Conservation (phyloP, 1,140 invertebrate genomes). For the Parasteatoda tepidariorum region DNA sequence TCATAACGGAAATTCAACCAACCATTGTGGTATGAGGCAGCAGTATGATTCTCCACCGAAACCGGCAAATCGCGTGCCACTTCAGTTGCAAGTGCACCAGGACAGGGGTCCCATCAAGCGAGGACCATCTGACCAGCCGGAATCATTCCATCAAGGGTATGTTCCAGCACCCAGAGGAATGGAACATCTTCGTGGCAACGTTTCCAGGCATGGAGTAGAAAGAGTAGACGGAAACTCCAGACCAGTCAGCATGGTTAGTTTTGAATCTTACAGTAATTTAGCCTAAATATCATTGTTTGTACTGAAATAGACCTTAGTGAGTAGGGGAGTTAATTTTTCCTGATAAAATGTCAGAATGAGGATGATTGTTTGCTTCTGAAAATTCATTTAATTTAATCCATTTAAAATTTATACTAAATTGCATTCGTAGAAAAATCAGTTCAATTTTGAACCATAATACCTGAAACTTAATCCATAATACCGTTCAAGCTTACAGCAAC, state of each 20-base stretch:
- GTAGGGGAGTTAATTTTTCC: too few relatives aligned
- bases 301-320: too few relatives aligned
- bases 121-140: not conserved
- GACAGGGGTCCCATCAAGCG: slow-evolving; percentile 15
- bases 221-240: slow-evolving; percentile 3
- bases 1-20: not conserved
- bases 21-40: not conserved
- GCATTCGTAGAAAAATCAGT: too few relatives aligned
- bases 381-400: too few relatives aligned
- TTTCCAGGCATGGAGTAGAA: not conserved
- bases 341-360: too few relatives aligned
- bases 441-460: too few relatives aligned
- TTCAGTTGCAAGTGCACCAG: slow-evolving; percentile 33
- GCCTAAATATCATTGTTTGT: not conserved
- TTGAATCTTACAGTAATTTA: not conserved
- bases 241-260: slow-evolving; percentile 4
- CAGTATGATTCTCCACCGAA: slow-evolving; percentile 41
- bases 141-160: not conserved
- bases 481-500: too few relatives aligned
- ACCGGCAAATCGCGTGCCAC: slow-evolving; percentile 37
- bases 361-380: too few relatives aligned
- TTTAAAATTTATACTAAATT: too few relatives aligned
- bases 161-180: not conserved
- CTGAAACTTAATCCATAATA: too few relatives aligned
- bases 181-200: not conserved